Base-by-base conservation (phyloP, 2,888 invertebrate genomes). In the Schrankia costaestrigalis region DNA sequence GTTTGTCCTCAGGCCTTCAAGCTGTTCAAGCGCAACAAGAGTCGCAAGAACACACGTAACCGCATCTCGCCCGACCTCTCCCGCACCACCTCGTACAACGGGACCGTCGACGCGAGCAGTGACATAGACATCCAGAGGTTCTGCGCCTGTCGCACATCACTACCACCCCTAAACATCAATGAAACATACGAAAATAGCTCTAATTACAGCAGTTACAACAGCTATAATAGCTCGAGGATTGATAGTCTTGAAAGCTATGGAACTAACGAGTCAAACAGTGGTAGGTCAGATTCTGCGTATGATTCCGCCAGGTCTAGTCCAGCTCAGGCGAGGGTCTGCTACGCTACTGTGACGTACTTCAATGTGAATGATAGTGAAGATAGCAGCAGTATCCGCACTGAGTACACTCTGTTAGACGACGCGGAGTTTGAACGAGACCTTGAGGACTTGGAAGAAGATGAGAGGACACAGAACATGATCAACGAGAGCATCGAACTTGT, bases 291-390 rank as follows among this genome's bases (percentile, higher is more conserved):
- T 45, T 89, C 89, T 0, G 89, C 88, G 0, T 88, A 88, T 37
- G 81, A 84, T 23, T 87, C 87, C 0, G 76, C 78, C 0, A 55
- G 82, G 1, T 79, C 81, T 48, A 84, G 78, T 28, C 86, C 86
- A 0, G 68, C 73, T 0, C 55, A 72, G 11, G 54, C 63, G 0
- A 52, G 78, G 3, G 76, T 82, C 1, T 82, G 80, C 56, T 84
- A 84, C 47, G 84, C 85, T 1, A 81, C 86, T 0, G 84, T 84
- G 7, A 80, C 85, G 0, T 86, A 86, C 47, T 83, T 83, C 58
- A 84, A 84, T 35, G 80, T 83, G 0, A 83, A 82, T 26, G 86
- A 85, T 47, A 83, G 84, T 19, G 84, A 84, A 22, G 87, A 87
- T 33, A 83, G 78, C 48, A 79, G 82, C 67, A 86, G 86, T 52